Percentiles rank a stretch among this genome's conserved stretches.
Conservation (phyloP, 2,797 vertebrate genomes). For the Gobionotothen gibberifrons region DNA sequence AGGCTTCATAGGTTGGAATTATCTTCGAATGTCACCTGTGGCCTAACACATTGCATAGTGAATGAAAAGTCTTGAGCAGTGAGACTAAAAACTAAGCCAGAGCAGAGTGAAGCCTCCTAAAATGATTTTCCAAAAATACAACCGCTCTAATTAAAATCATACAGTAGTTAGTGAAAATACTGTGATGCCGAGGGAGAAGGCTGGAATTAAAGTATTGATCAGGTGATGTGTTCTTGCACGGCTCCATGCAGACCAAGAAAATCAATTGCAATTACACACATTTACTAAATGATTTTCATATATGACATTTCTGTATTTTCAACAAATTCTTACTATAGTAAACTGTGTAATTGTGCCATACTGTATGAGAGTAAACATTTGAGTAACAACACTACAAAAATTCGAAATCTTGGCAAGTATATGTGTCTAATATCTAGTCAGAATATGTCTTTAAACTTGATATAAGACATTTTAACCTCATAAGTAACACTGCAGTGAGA, state of each 20-base stretch:
- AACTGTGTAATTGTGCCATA: not conserved
- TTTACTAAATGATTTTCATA: constrained; percentile 1
- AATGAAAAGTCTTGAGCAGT: not conserved
- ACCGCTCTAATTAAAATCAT: not conserved
- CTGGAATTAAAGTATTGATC: not conserved
- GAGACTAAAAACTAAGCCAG: not conserved
- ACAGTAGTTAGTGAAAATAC: not conserved
- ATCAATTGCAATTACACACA: not conserved
- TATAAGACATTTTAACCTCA: too few relatives aligned
- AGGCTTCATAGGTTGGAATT: not conserved
- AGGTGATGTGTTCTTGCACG: not conserved
- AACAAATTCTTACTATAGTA: not conserved
- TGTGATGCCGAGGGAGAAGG: not conserved
- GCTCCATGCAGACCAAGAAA: not conserved
- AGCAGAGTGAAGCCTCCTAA: not conserved
- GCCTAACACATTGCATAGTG: not conserved
- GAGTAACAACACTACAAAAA: too few relatives aligned
- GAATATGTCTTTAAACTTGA: too few relatives aligned
- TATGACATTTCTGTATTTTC: not conserved
- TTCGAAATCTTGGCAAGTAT: too few relatives aligned
- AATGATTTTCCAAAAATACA: constrained; percentile 1
- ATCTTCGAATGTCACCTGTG: not conserved
- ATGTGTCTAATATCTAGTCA: too few relatives aligned
- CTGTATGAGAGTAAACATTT: too few relatives aligned
- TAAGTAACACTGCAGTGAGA: too few relatives aligned